phyloP scores from a whole-genome alignment of 1,140 invertebrate species.

The Macrobrachium rosenbergii region DNA sequence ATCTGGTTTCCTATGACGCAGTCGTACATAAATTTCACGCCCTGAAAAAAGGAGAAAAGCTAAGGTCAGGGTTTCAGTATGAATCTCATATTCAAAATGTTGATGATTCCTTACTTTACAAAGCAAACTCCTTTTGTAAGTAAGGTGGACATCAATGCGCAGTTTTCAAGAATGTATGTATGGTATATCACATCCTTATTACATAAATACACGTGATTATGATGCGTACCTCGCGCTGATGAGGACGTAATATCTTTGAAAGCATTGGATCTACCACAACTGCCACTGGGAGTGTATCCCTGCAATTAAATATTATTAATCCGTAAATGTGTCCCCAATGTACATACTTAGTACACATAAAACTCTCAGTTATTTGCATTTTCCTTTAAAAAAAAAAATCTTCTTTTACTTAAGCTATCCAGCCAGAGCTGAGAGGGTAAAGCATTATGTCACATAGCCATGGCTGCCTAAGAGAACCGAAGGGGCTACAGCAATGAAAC shows the following conservation, averaged over 20 bases:
- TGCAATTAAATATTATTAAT: slow-evolving; percentile 68
- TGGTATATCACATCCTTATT: no score
- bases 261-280: slow-evolving; percentile 95
- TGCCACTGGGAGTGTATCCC: slow-evolving; percentile 81
- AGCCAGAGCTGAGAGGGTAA: no score
- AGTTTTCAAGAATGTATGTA: no score
- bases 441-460: no score
- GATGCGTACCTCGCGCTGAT: slow-evolving; percentile 88
- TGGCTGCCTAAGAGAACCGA: no score
- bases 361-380: no score
- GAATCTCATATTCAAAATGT: neutral
- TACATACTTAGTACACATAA: no score
- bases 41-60: slow-evolving; percentile 71
- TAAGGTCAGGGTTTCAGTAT: slow-evolving; percentile 53
- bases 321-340: neutral
- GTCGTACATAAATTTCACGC: slow-evolving; percentile 99
- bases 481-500: no score
- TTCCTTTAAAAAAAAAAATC: no score
- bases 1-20: slow-evolving; percentile 96
- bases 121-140: neutral
- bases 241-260: slow-evolving; percentile 91
- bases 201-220: neutral
- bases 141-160: neutral
- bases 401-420: no score
- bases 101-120: neutral